Evolutionary conservation across 2,113 vertebrate genomes (phyloP), one percentile per base, ranked within the genome.

Genomic region (Cettia cetti): DNA sequence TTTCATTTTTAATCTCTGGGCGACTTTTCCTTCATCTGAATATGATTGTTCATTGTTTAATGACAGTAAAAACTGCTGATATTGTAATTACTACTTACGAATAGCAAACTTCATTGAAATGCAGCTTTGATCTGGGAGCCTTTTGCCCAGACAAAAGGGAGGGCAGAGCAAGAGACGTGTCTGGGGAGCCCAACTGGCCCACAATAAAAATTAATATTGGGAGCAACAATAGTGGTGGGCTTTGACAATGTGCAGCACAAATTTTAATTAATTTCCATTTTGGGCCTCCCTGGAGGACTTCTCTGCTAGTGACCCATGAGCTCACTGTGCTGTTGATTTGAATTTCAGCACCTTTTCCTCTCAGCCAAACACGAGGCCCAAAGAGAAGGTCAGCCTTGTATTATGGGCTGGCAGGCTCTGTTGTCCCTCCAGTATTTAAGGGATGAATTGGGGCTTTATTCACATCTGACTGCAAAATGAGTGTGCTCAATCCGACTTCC

Each of bases 191-290:
- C 97, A 98, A 98, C 98, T 98, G 98, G 98, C 98, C 98, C 98
- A 98, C 98, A 97, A 98, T 98, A 98, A 98, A 97, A 97, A 99
- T 99, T 98, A 99, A 99, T 98, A 98, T 97, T 98, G 96, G 97
- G 92, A 97, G 96, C 98, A 98, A 99, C 98, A 99, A 99, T 99
- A 96, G 99, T 97, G 92, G 97, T 97, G 98, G 98, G 98, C 98
- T 98, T 98, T 98, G 97, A 99, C 98, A 94, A 98, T 98, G 98
- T 97, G 98, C 98, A 98, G 98, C 98, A 98, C 98, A 95, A 98
- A 98, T 99, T 99, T 98, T 99, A 99, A 99, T 99, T 99, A 98
- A 99, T 99, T 99, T 99, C 98, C 98, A 99, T 98, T 99, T 99
- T 97, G 98, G 97, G 97, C 98, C 98, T 99, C 97, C 95, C 98